phyloP scores from a whole-genome alignment of 1,140 invertebrate species.

The Ceratina calcarata region DNA sequence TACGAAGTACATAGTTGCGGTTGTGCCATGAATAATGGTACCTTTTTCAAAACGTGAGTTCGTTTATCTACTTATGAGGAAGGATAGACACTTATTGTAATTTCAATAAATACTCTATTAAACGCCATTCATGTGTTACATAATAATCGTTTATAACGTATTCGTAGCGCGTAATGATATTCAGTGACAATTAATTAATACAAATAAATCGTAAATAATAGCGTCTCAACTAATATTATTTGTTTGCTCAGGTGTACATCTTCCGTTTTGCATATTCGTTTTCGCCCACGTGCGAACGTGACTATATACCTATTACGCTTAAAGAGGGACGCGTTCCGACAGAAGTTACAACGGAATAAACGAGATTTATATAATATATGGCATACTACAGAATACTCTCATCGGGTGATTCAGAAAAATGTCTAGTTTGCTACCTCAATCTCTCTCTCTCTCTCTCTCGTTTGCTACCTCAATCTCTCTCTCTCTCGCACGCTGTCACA shows the following conservation, averaged over 20 bases:
- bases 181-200: conserved; percentile 54
- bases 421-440: conserved; percentile 13
- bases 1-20: no score
- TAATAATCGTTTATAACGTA: conserved; percentile 66
- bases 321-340: conserved; percentile 14
- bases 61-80: no score
- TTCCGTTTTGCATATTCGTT: neutral
- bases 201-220: conserved; percentile 56
- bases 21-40: no score
- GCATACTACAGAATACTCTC: neutral
- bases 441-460: conserved; percentile 2
- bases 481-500: neutral
- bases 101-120: conserved; percentile 72
- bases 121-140: conserved; percentile 69
- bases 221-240: conserved; percentile 54
- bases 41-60: no score
- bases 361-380: conserved; percentile 16
- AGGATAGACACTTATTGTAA: conserved; percentile 27
- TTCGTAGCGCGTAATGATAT: conserved; percentile 55
- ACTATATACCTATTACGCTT: neutral
- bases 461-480: conserved; percentile 9
- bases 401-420: conserved; percentile 28
- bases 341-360: conserved; percentile 26
- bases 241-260: conserved; percentile 17
- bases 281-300: conserved; percentile 13